Evolutionary conservation across 2,797 vertebrate genomes (phyloP).

Genomic region (Fratercula arctica): DNA sequence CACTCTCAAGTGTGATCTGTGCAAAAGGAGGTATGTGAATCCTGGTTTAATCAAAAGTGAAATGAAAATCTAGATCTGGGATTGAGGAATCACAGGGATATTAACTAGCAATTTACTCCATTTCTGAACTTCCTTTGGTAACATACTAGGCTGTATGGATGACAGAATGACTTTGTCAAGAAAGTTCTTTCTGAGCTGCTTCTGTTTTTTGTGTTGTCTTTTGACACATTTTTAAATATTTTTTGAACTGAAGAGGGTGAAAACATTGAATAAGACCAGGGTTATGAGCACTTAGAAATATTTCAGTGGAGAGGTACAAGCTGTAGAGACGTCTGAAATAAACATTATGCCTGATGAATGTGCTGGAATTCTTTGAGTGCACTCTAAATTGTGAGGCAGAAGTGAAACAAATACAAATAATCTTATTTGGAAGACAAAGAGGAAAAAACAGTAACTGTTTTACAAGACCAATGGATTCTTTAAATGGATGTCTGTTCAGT

Average conservation of each 20-base stretch:
- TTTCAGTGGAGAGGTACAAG: not conserved
- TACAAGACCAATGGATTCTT: not conserved
- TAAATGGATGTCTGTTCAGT: not conserved
- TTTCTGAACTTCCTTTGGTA: not conserved
- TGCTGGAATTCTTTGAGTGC: not conserved
- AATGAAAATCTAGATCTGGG: not conserved
- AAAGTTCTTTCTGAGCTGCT: not conserved
- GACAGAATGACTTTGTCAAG: not conserved
- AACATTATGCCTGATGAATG: not conserved
- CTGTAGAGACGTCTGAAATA: not conserved
- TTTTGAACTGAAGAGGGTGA: not conserved
- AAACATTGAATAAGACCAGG: not conserved
- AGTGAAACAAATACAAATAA: constrained; percentile 8
- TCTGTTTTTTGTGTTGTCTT: not conserved
- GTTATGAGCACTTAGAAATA: not conserved
- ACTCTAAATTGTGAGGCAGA: not conserved
- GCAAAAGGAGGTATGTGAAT: not conserved
- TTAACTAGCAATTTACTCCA: not conserved
- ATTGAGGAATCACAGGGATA: not conserved
- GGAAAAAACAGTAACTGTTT: not conserved
- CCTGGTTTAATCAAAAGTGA: not conserved
- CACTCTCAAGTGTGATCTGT: not conserved
- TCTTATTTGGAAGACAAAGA: constrained; percentile 3
- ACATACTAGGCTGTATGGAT: not conserved
- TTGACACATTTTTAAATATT: not conserved